A percentile compares a stretch with the other conserved stretches of the same genome.
These are phyloP conservation scores for Sycophila sp. DNA, from an alignment of 1,140 invertebrate species.

Conservation along the genomic window DNA sequence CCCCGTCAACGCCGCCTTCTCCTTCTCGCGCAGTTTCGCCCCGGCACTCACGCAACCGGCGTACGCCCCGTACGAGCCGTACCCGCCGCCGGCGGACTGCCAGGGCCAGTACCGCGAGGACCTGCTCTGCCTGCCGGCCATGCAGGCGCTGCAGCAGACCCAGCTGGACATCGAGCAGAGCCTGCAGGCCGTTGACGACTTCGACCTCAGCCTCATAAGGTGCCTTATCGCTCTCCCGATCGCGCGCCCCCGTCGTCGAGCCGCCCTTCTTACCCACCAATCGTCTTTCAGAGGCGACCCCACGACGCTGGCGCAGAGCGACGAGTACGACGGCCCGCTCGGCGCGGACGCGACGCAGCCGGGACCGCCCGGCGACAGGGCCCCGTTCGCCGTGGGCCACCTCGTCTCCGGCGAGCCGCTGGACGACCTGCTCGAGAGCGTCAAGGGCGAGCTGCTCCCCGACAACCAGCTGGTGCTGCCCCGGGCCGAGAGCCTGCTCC, in stretches of 20 bases:
- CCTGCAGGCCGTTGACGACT: slow-evolving; percentile 54
- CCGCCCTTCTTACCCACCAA: neutral
- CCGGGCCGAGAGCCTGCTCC: slow-evolving; percentile 54
- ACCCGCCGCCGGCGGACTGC: neutral
- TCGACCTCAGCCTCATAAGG: slow-evolving; percentile 60
- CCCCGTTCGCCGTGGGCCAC: slow-evolving; percentile 21
- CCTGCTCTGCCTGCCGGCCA: neutral
- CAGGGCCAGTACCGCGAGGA: neutral
- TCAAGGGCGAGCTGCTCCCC: slow-evolving; percentile 10
- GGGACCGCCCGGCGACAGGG: neutral
- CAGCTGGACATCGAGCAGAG: slow-evolving; percentile 40
- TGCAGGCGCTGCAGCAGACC: slow-evolving; percentile 19
- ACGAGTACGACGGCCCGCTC: neutral
- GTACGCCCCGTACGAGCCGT: neutral
- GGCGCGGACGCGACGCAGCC: neutral
- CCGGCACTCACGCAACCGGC: neutral
- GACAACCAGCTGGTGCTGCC: slow-evolving; percentile 59
- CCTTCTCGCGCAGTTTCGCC: slow-evolving; percentile 55
- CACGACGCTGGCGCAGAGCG: slow-evolving; percentile 43
- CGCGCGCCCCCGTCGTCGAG: neutral
- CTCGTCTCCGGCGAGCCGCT: neutral
- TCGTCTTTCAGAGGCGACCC: slow-evolving; percentile 52
- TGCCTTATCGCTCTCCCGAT: neutral
- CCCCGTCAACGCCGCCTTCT: slow-evolving; percentile 56
- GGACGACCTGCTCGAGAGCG: slow-evolving; percentile 11